phyloP scores from a whole-genome alignment of 2,888 invertebrate species.

The Lingula anatina region DNA sequence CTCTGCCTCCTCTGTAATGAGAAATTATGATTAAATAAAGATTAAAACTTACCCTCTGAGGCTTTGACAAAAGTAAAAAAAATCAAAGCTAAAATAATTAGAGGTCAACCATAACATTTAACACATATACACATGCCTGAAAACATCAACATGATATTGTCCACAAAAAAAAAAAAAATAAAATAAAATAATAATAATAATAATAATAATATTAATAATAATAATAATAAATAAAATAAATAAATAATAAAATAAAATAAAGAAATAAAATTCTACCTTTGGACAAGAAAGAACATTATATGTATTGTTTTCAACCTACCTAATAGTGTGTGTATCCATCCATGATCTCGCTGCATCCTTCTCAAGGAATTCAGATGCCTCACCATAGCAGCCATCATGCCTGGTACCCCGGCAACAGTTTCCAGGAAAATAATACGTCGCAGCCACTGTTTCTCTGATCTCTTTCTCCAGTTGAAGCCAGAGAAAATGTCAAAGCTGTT shows the following conservation, averaged over 20 bases:
- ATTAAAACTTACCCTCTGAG: background rate
- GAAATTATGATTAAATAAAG: background rate
- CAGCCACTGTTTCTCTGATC: constrained; percentile 38
- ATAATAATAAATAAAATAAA: too few relatives aligned
- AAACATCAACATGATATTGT: too few relatives aligned
- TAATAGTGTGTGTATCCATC: constrained; percentile 50
- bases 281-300: background rate
- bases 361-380: constrained; percentile 46
- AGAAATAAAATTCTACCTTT: too few relatives aligned
- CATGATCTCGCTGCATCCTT: constrained; percentile 44
- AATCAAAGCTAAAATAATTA: too few relatives aligned
- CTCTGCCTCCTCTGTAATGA: constrained; percentile 46
- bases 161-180: too few relatives aligned
- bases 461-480: constrained; percentile 34
- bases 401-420: constrained; percentile 49
- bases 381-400: constrained; percentile 51
- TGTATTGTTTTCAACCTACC: constrained; percentile 2
- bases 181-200: too few relatives aligned
- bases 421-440: constrained; percentile 48
- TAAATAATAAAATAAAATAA: too few relatives aligned
- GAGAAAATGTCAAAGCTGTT: constrained; percentile 41
- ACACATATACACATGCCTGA: too few relatives aligned
- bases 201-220: too few relatives aligned
- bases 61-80: too few relatives aligned
- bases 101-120: too few relatives aligned